These are phyloP conservation scores for Pycnomerus fuliginosus DNA, from an alignment of 2,888 invertebrate species.

Conservation along the genomic window DNA sequence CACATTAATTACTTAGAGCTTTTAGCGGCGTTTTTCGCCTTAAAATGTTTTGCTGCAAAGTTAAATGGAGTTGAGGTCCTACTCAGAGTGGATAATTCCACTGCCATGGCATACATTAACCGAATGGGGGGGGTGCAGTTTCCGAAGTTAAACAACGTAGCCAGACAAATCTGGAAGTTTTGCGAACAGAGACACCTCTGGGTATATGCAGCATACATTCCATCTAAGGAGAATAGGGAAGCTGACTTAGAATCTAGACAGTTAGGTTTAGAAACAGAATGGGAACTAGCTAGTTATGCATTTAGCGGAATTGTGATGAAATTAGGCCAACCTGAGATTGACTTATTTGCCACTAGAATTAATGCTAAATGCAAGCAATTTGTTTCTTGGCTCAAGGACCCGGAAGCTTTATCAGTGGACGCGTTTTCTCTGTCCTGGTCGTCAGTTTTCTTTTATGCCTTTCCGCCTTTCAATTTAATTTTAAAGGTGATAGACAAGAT, in stretches of 20 bases:
- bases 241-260: too few relatives aligned
- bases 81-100: constrained; percentile 32
- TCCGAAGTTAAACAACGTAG: too few relatives aligned
- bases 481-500: constrained; percentile 38
- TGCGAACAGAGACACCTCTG: too few relatives aligned
- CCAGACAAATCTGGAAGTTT: too few relatives aligned
- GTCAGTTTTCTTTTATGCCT: constrained; percentile 31
- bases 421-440: constrained; percentile 34
- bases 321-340: constrained; percentile 29
- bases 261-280: too few relatives aligned
- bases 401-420: constrained; percentile 28
- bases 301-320: too few relatives aligned
- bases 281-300: too few relatives aligned
- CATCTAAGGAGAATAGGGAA: too few relatives aligned
- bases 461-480: too few relatives aligned
- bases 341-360: constrained; percentile 32
- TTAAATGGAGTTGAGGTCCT: constrained; percentile 18
- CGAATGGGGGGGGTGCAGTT: too few relatives aligned
- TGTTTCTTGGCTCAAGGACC: constrained; percentile 33
- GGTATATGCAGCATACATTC: too few relatives aligned
- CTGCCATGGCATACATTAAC: constrained; percentile 32
- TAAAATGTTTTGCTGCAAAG: constrained; percentile 8
- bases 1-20: constrained; percentile 11
- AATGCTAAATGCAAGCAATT: constrained; percentile 34
- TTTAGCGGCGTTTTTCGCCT: constrained; percentile 1